Base-by-base conservation (phyloP, 1,140 invertebrate genomes). In the Pinna nobilis region DNA sequence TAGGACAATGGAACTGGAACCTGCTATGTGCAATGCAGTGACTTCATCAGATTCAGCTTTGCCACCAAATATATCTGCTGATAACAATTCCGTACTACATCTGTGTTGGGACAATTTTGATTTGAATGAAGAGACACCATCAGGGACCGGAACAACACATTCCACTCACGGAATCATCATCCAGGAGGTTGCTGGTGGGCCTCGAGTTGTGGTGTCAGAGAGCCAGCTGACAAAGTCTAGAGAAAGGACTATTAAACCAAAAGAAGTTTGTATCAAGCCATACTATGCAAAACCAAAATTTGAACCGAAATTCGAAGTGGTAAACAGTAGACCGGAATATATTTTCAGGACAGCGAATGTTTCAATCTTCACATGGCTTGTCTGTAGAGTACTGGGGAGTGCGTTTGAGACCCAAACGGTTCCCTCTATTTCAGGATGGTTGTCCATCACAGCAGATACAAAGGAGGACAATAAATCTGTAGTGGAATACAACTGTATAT, bases 101-200 rank as follows among this genome's bases (percentile, higher is more conserved):
- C 32, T 63, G 3, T 74, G 64, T 35, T 74, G 63, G 71, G 65
- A 74, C 57, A 74, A 74, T 50, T 68, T 68, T 59, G 65, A 68
- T 51, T n/a, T 67, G 20, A n/a, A n/a, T n/a, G 65, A 74, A 39
- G 71, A 74, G 23, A 67, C 57, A 0, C 63, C 64, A 53, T 68
- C 63, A 25, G 71, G 53, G 3, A 2, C 53, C 37, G 64, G 41
- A 5, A 74, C 63, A 68, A 74, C 71, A 41, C 63, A 68, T 28
- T 37, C 64, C 0, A 51, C 41, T 18, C 41, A 44, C 51, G 64
- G 39, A 0, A 74, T 74, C 3, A 49, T 68, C 18, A 60, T 74
- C 1, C 53, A 68, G 61, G 71, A 74, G 6, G 64, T 60, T 9
- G 1, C 15, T n/a, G 49, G 65, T 47, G 11, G 61, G 1, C 6